Evolutionary conservation across 2,888 invertebrate genomes (phyloP), one percentile per base, ranked within the genome.

Genomic region (Andrena fulva): DNA sequence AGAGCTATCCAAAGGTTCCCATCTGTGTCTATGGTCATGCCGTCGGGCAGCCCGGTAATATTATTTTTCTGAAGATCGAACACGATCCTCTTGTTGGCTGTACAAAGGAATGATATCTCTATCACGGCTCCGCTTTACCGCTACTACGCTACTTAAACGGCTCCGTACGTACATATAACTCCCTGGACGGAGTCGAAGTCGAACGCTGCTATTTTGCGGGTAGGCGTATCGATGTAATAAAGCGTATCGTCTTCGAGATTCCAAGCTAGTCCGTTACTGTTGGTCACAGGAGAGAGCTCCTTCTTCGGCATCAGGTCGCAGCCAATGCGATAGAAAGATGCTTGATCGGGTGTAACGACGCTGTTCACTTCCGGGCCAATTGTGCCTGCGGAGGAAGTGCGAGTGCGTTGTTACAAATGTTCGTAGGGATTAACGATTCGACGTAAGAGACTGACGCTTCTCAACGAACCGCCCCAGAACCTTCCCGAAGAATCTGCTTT

Each of bases 261-360:
- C 97, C 97, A 98, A 0, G 96, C 96, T 8, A 98, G 93, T 1
- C 98, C 98, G 90, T 98, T 98, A 59, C 97, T 97, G 6, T 97
- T 95, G 7, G 95, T 95, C 27, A 97, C 96, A 2, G 94, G 94
- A 1, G 92, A 81, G 6, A 94, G 8, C 48, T 91, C 89, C 52
- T 78, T 88, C 0, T 87, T 82, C 8, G 90, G 86, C 12, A 69
- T 71, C 0, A 86, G n/a, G 60, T 91, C 71, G 0, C 70, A 91
- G 20, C 94, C 95, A 76, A 96, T 91, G 90, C 95, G 94, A 92
- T 96, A 97, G 0, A 97, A 92, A 0, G 95, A 93, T 0, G 95
- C 97, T 90, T 95, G 94, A 88, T 96, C 94, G 24, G 95, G 94
- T 31, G 94, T 94, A 2, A 95, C 92, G 0, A 71, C 31, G 0